These are phyloP conservation scores for Oryctolagus cuniculus DNA, from an alignment of 2,113 vertebrate species.

Conservation along the genomic window DNA sequence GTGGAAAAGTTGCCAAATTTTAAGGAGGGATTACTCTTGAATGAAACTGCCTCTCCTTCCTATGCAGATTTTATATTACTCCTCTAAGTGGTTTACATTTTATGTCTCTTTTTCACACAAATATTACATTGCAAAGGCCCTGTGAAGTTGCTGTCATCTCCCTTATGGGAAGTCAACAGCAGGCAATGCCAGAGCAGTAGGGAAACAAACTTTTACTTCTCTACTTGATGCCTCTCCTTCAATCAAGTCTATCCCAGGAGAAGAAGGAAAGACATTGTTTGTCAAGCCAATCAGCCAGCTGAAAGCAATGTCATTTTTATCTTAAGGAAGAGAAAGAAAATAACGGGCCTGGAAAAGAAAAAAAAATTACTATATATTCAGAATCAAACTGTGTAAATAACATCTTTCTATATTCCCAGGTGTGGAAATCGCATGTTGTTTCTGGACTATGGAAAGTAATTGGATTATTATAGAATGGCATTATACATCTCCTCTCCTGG, in stretches of 20 bases:
- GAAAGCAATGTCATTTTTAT: slow-evolving; percentile 67
- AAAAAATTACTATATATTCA: slow-evolving; percentile 79
- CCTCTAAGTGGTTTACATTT: slow-evolving; percentile 59
- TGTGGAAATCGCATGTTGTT: slow-evolving; percentile 86
- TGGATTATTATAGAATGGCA: slow-evolving; percentile 80
- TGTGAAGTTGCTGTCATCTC: slow-evolving; percentile 54
- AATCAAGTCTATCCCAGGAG: slow-evolving; percentile 55
- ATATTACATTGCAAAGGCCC: slow-evolving; percentile 47
- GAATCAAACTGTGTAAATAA: slow-evolving; percentile 86
- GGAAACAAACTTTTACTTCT: slow-evolving; percentile 46
- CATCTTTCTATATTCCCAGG: slow-evolving; percentile 78
- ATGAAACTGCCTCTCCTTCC: background rate
- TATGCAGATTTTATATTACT: slow-evolving; percentile 35
- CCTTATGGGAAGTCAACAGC: background rate
- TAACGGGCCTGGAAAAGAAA: slow-evolving; percentile 59
- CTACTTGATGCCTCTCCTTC: slow-evolving; percentile 53
- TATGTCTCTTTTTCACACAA: slow-evolving; percentile 50
- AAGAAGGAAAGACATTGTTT: slow-evolving; percentile 62
- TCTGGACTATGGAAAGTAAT: slow-evolving; percentile 83
- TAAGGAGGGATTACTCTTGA: slow-evolving; percentile 51
- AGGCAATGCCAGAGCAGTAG: background rate
- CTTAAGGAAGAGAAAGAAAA: slow-evolving; percentile 46
- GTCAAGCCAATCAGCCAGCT: slow-evolving; percentile 49
- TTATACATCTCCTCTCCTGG: slow-evolving; percentile 73
- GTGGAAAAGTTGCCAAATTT: slow-evolving; percentile 16